Conservation (phyloP, 2,113 vertebrate genomes). For the Channa maculata region DNA sequence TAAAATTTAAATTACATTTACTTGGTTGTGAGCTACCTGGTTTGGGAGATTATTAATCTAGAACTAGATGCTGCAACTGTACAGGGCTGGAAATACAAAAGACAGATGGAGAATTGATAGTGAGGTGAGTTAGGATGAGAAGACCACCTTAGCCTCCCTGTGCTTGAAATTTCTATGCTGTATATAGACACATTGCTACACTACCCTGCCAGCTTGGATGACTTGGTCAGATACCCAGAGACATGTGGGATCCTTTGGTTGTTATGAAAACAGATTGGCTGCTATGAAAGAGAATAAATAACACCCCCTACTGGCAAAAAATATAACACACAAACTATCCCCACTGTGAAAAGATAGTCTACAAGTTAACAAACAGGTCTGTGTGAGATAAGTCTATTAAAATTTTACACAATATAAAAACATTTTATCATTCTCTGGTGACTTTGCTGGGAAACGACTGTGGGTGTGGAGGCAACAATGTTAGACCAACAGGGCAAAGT, state of each 20-base stretch:
- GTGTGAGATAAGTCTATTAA: background rate
- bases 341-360: background rate
- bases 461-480: slow-evolving; percentile 61
- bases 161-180: slow-evolving; percentile 31
- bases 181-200: slow-evolving; percentile 36
- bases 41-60: slow-evolving; percentile 2
- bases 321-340: background rate
- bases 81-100: slow-evolving; percentile 35
- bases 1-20: no score
- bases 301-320: slow-evolving; percentile 64
- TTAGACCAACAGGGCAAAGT: slow-evolving; percentile 58
- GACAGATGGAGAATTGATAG: slow-evolving; percentile 1
- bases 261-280: slow-evolving; percentile 39
- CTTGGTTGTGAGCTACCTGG: background rate
- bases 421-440: background rate
- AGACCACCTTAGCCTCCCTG: slow-evolving; percentile 26
- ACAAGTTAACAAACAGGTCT: background rate
- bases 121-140: background rate
- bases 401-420: background rate
- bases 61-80: no score
- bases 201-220: slow-evolving; percentile 45
- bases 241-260: slow-evolving; percentile 45
- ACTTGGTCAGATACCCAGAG: slow-evolving; percentile 39
- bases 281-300: slow-evolving; percentile 27
- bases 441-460: slow-evolving; percentile 38